Conservation (phyloP, 2,888 invertebrate genomes). For the Dryobota labecula region DNA sequence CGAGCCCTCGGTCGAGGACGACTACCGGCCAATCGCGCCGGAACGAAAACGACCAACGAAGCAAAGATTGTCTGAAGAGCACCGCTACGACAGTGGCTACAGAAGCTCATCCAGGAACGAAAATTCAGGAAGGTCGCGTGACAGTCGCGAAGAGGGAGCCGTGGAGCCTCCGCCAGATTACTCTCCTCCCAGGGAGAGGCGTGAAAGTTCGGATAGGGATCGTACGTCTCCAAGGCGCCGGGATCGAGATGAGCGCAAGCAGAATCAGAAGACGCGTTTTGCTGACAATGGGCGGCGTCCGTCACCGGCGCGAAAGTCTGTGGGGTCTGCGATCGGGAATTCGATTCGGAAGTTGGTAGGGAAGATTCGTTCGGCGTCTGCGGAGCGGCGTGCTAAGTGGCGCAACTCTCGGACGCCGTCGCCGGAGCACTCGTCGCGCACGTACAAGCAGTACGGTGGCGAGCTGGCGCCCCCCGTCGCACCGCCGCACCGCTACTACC, state of each 20-base stretch:
- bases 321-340: conserved; percentile 93
- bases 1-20: conserved; percentile 88
- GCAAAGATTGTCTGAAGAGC: conserved; percentile 87
- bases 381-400: conserved; percentile 92
- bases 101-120: conserved; percentile 90
- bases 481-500: conserved; percentile 94
- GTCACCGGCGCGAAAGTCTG: conserved; percentile 87
- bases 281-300: conserved; percentile 86
- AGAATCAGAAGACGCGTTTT: conserved; percentile 93
- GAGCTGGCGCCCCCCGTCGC: conserved; percentile 87
- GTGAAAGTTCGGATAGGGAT: conserved; percentile 85
- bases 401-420: conserved; percentile 91
- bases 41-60: conserved; percentile 92
- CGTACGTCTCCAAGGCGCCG: conserved; percentile 87
- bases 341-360: conserved; percentile 95
- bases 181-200: conserved; percentile 91
- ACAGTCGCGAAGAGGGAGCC: conserved; percentile 87
- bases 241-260: conserved; percentile 89
- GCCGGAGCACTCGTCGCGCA: conserved; percentile 89
- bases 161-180: conserved; percentile 93
- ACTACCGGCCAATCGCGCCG: conserved; percentile 91
- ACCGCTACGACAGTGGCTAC: conserved; percentile 90
- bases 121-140: conserved; percentile 87
- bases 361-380: conserved; percentile 93
- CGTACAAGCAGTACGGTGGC: conserved; percentile 88